phyloP scores from a whole-genome alignment of 2,888 invertebrate species.

The Drosophila sordidula region DNA sequence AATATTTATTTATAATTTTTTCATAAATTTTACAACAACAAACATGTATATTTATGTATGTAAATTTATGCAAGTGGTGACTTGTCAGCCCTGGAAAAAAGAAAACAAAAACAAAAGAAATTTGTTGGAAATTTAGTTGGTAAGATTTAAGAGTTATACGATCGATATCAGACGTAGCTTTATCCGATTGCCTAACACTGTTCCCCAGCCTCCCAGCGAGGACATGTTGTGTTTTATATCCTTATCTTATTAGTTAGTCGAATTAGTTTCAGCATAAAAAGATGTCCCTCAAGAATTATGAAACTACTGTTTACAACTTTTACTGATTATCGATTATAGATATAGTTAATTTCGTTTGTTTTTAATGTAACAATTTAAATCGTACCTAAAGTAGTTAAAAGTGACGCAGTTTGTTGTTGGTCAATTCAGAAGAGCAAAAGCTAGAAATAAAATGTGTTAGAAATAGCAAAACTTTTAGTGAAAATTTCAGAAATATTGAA shows the following conservation, averaged over 20 bases:
- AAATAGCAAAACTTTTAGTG: constrained; percentile 70
- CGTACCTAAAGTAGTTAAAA: constrained; percentile 59
- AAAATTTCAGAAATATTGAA: constrained; percentile 76
- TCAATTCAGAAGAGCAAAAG: constrained; percentile 38
- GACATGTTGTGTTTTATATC: constrained; percentile 46
- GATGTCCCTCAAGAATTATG: constrained; percentile 56
- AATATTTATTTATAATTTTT: constrained; percentile 79
- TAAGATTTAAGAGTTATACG: constrained; percentile 58
- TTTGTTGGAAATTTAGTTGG: constrained; percentile 72
- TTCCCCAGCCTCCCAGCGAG: constrained; percentile 29
- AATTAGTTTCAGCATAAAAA: constrained; percentile 68
- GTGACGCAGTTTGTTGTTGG: constrained; percentile 53
- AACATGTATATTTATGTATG: constrained; percentile 63
- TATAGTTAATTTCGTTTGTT: constrained; percentile 58
- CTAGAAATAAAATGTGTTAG: constrained; percentile 53
- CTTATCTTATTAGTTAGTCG: constrained; percentile 67
- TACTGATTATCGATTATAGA: constrained; percentile 46
- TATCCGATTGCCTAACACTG: constrained; percentile 54
- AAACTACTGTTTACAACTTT: constrained; percentile 59
- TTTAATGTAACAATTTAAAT: constrained; percentile 49
- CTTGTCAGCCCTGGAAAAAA: constrained; percentile 17
- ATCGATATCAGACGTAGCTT: constrained; percentile 78
- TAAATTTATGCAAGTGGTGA: constrained; percentile 31
- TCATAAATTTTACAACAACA: constrained; percentile 65
- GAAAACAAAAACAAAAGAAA: constrained; percentile 27